These are phyloP conservation scores for Globodera rostochiensis DNA, from an alignment of 1,140 invertebrate species.

Conservation along the genomic window DNA sequence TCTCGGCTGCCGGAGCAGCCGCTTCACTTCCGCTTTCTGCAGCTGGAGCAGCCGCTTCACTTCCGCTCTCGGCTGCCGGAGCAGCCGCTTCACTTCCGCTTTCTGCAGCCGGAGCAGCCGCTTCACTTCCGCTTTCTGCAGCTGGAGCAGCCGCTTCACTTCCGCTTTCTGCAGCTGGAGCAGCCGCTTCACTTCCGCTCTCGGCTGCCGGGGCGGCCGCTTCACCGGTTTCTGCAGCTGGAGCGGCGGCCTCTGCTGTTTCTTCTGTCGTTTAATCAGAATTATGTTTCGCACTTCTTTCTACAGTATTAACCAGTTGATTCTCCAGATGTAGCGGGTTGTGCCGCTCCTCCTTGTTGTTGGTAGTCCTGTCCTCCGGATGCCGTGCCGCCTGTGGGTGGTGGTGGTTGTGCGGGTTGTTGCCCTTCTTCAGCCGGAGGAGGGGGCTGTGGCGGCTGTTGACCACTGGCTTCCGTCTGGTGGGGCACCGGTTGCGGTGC, in stretches of 20 bases:
- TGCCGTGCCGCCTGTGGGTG: slow-evolving; percentile 15
- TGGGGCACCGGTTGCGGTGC: slow-evolving; percentile 4
- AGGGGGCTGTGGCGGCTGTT: slow-evolving; percentile 30
- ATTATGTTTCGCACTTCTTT: neutral
- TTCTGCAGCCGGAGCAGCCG: too few species aligned
- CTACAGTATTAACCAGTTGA: neutral
- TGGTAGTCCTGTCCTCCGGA: slow-evolving; percentile 30
- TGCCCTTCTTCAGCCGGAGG: slow-evolving; percentile 23
- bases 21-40: neutral
- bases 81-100: too few species aligned
- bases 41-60: neutral
- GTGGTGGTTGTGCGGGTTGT: slow-evolving; percentile 34
- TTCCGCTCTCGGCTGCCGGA: neutral
- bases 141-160: too few species aligned
- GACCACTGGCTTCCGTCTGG: neutral
- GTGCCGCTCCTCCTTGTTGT: slow-evolving; percentile 24
- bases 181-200: neutral
- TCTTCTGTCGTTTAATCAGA: neutral
- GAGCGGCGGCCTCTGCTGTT: neutral
- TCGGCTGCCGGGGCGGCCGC: neutral
- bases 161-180: too few species aligned
- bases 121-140: too few species aligned
- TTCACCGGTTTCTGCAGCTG: neutral
- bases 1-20: neutral
- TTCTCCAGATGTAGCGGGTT: slow-evolving; percentile 7